Base-by-base conservation (phyloP, 53 echinoderm and acorn worm genomes). In the Paracentrotus lividus region DNA sequence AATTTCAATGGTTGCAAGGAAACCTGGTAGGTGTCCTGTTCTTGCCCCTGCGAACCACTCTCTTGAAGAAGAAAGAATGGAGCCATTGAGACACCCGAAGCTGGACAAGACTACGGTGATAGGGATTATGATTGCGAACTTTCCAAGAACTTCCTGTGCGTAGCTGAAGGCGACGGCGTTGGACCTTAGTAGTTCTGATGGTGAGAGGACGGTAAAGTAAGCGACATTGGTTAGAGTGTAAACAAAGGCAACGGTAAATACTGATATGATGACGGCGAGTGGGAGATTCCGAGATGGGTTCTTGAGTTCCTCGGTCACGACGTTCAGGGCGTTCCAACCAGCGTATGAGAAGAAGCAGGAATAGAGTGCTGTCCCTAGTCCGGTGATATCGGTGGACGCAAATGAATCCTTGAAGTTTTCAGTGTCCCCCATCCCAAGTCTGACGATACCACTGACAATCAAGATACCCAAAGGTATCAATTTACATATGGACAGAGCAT, bases 321-420 rank as follows among this genome's bases (percentile, higher is more conserved):
- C 49, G 66, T 92, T 94, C 1, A 94, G 69, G 85, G 61, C 92
- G 23, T 92, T 59, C 94, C 94, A 94, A 21, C 94, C 94, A 15
- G 61, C 53, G 85, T 94, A 94, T 56, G 94, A 94, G 55, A 90
- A 94, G 20, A 92, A 59, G 1, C 94, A 84, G 10, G 94, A 90
- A 51, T 91, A 94, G 9, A 94, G 56, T 26, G 94, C 94, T n/a
- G 44, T 56, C 24, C 94, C 94, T 12, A 94, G 24, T 18, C 85
- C 68, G 14, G 43, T 81, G 31, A 60, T 55, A 38, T 91, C 45
- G 20, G 90, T 94, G 7, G 72, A 84, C 9, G 64, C 78, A 69
- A 94, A 94, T 8, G 90, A 49, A 32, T 92, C 32, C 20, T 66
- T 45, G 33, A 94, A 94, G 78, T 67, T 91, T 32, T 94, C 92